These are phyloP conservation scores for Haemorhous mexicanus DNA, from an alignment of 2,113 vertebrate genomes.

Conservation along the genomic window DNA sequence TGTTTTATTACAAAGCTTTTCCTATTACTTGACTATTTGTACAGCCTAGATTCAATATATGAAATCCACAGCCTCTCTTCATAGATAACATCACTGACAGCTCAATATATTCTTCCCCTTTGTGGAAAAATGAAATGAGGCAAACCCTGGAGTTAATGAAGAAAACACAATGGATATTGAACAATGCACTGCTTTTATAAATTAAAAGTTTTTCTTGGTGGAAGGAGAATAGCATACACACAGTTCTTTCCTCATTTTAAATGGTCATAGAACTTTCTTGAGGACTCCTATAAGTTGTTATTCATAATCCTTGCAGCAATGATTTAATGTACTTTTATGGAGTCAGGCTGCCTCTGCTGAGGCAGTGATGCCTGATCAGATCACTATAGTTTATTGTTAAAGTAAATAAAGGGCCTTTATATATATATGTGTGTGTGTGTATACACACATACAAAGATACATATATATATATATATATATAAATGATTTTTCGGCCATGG, in stretches of 20 bases:
- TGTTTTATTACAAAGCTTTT: slow-evolving; percentile 63
- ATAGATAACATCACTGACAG: slow-evolving; percentile 42
- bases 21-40: slow-evolving; percentile 66
- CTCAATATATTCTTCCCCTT: slow-evolving; percentile 42
- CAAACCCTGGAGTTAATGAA: slow-evolving; percentile 66
- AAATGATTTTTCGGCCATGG: not conserved
- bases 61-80: slow-evolving; percentile 44
- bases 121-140: slow-evolving; percentile 48
- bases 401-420: not conserved
- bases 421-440: not conserved
- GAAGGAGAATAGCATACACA: not conserved
- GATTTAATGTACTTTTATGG: slow-evolving; percentile 34
- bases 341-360: not conserved
- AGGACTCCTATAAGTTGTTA: slow-evolving; percentile 11
- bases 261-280: slow-evolving; percentile 3
- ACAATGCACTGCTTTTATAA: slow-evolving; percentile 25
- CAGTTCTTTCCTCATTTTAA: not conserved
- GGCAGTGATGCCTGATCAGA: not conserved
- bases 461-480: not conserved
- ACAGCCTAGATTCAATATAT: slow-evolving; percentile 67
- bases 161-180: slow-evolving; percentile 47
- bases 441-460: not conserved
- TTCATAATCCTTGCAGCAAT: not conserved
- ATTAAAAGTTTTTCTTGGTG: slow-evolving; percentile 25
- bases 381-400: not conserved